Evolutionary conservation across 2,888 invertebrate species (phyloP).

Genomic region (Napeogenes inachia): DNA sequence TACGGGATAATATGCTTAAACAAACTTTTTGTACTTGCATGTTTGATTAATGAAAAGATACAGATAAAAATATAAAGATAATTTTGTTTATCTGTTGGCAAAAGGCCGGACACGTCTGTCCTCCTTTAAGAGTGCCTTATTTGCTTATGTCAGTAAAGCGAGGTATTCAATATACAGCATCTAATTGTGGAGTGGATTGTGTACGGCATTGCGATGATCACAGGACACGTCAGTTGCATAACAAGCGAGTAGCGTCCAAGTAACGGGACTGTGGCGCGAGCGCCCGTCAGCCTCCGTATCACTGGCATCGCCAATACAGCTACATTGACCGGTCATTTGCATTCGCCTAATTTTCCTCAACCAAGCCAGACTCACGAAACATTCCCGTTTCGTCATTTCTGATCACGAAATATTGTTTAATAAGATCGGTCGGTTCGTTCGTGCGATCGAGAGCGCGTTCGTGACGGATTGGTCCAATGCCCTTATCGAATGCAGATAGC

Average conservation of each 20-base stretch:
- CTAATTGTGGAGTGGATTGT: slow-evolving; percentile 19
- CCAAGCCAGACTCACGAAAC: slow-evolving; percentile 40
- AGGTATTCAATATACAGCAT: slow-evolving; percentile 13
- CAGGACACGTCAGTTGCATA: slow-evolving; percentile 67
- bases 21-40: no score
- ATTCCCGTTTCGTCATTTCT: slow-evolving; percentile 54
- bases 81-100: no score
- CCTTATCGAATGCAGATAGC: slow-evolving; percentile 41
- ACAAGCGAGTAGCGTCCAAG: slow-evolving; percentile 63
- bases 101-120: no score
- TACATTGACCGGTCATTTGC: slow-evolving; percentile 48
- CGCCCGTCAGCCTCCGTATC: slow-evolving; percentile 34
- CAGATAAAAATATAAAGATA: no score
- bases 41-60: no score
- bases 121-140: no score
- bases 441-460: slow-evolving; percentile 53
- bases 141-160: no score
- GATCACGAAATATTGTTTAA: slow-evolving; percentile 50
- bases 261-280: slow-evolving; percentile 53
- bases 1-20: no score
- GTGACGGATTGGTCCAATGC: slow-evolving; percentile 61
- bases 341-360: slow-evolving; percentile 46
- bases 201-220: slow-evolving; percentile 28
- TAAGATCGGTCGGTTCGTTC: slow-evolving; percentile 33
- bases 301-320: slow-evolving; percentile 42